Evolutionary conservation across 2,888 invertebrate species (phyloP), one percentile per base, ranked within the genome.

Genomic region (Melanchra persicariae): DNA sequence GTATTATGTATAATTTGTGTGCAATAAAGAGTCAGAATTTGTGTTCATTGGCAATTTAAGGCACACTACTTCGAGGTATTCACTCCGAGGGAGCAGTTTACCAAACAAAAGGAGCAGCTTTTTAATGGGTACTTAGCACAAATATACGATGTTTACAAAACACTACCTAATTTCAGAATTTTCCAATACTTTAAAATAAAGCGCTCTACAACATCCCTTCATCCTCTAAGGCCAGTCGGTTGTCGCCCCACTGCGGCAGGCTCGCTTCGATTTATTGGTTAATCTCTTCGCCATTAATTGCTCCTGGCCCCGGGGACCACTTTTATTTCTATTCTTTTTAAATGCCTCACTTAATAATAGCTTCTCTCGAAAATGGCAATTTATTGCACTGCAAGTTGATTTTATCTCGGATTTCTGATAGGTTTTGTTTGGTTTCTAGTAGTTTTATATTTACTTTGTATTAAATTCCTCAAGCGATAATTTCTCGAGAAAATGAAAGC

Each of bases 241-340:
- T 74, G 77, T 83, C 81, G 70, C 71, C 58, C 77, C 69, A 70
- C 82, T 70, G 75, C 81, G 59, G 83, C 82, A 83, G 79, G 85
- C 81, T 83, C 83, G 65, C 81, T 77, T 85, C 87, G 87, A 90
- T 91, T 91, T 91, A 89, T 90, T 89, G 87, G 86, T 86, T 86
- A 86, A 88, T 89, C 85, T 84, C 81, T 85, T 77, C 82, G 77
- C 83, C 83, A 86, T 90, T 92, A 92, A 93, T 93, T 92, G 89
- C 89, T 83, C 63, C 71, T 58, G 78, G 81, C 84, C 82, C 72
- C 60, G 73, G 77, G 77, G 82, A 75, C 73, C 67, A 81, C 84
- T 86, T 85, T 88, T 89, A 88, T 88, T 90, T 89, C 83, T 89
- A 82, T 87, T 87, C 82, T 87, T 89, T 87, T 84, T 83, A 83